Base-by-base conservation (phyloP, 2,113 vertebrate species). In the Panurus biarmicus region DNA sequence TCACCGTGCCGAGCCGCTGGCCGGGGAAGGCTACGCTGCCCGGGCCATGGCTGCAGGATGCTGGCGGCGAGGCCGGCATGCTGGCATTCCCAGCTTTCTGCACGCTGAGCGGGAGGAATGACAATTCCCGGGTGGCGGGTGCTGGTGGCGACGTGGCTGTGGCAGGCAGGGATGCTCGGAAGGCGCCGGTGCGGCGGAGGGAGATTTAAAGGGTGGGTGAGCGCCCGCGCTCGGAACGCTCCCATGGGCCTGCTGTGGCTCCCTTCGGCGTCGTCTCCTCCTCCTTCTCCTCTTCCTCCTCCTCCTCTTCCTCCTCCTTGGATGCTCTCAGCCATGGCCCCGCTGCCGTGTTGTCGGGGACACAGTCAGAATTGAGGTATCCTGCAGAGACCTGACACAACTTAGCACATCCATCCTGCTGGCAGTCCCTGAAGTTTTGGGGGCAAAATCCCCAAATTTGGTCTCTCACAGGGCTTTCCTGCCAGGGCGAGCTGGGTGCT, bases 161-260 rank as follows among this genome's bases (percentile, higher is more conserved):
- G 73, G 82, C 74, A 33, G 66, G 8, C 25, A 14, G 76, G 54
- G 87, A 47, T 42, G 71, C 50, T 92, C 7, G 1, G 50, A 44
- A 76, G 54, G 80, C 5, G 5, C 47, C 1, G 5, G 89, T 57
- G 91, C 1, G 4, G 64, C n/a, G 51, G 89, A 93, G 84, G 90
- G 92, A 91, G 90, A 89, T 95, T 93, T 91, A 69, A 96, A 94
- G 94, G 92, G n/a, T 93, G 31, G 17, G 54, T 5, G 36, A 91
- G 73, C 18, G 0, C 58, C 90, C 25, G n/a, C 7, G 6, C 69
- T 79, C 7, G 0, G 31, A 66, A 66, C 10, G 28, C 62, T 82
- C 87, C 70, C 62, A 18, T 75, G 62, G 87, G 87, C 54, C 62
- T 35, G 62, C 42, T 42, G 77, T 67, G 77, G 54, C 77, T 85